Base-by-base conservation (phyloP, 2,113 vertebrate species). In the Lepisosteus osseus region DNA sequence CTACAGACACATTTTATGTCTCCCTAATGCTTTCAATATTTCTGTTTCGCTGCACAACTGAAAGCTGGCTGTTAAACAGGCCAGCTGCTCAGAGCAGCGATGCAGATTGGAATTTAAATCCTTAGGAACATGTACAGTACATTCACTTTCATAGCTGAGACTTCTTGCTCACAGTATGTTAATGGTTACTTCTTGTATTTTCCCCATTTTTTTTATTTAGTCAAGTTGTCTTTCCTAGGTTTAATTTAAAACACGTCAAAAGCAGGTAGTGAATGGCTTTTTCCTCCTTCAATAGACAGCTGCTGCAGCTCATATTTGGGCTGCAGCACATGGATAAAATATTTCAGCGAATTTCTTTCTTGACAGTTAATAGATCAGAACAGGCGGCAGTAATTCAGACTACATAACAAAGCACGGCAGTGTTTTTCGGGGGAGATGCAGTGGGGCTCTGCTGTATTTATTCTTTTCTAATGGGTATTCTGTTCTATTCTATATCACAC, bases 281-380 rank as follows among this genome's bases (percentile, higher is more conserved):
- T 80, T 61, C 55, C 66, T 86, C 79, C 67, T 78, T 78, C 78
- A 80, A 75, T 80, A 77, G 69, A 85, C 84, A 82, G 57, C 15
- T 83, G 40, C 65, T 73, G 61, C 65, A 85, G 42, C 83, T 90
- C 73, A 68, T 67, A 54, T 80, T 80, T 79, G 72, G 74, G 70
- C 70, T 65, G 55, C 73, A 70, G 73, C 78, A 72, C 83, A 80
- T 43, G 79, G 73, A 84, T 74, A 80, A 87, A 72, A 65, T 85
- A 85, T 84, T 88, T 86, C 77, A 72, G 56, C 75, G 81, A 75
- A 72, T 81, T 85, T 84, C 72, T 65, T 77, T 86, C 74, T 68
- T 89, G 83, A 82, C 78, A 84, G 56, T 82, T 85, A 84, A 84
- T 89, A 85, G 81, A 90, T 87, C 76, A 82, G 72, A 75, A 75